These are phyloP conservation scores for Syncerus caffer DNA, from an alignment of 2,797 vertebrate species.

Conservation along the genomic window DNA sequence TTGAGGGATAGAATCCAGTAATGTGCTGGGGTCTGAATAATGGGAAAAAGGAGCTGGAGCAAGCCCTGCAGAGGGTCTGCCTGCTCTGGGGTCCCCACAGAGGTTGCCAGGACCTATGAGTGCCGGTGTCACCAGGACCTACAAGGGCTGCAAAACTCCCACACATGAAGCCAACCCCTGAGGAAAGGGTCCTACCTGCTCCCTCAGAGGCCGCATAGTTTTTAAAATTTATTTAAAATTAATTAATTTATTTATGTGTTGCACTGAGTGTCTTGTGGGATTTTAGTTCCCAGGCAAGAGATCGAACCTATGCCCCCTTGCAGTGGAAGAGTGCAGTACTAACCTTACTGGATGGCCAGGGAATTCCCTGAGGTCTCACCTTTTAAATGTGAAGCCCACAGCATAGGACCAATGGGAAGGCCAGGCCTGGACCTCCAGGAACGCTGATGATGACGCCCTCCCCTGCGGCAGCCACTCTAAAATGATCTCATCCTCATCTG, in stretches of 20 bases:
- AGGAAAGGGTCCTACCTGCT: too few species aligned
- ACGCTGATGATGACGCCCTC: rapidly evolving
- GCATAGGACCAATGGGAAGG: rapidly evolving
- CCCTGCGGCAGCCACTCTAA: neutral
- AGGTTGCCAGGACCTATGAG: neutral
- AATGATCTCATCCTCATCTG: neutral
- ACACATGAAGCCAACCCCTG: neutral
- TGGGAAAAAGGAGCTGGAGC: neutral
- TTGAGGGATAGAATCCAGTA: neutral
- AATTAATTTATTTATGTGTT: neutral
- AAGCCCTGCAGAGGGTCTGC: neutral
- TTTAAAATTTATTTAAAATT: neutral
- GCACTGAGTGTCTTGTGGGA: neutral
- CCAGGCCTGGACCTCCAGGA: neutral
- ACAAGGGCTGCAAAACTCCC: neutral
- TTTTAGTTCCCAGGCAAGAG: neutral
- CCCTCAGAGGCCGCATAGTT: neutral
- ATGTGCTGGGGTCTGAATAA: neutral
- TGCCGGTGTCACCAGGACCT: rapidly evolving
- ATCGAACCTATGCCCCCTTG: neutral
- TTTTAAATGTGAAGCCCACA: neutral
- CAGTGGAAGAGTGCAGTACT: neutral
- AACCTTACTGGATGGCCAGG: neutral
- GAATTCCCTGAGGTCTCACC: neutral
- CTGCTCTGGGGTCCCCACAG: neutral